Evolutionary conservation across 2,888 invertebrate genomes (phyloP).

Genomic region (Laspeyria flexula): DNA sequence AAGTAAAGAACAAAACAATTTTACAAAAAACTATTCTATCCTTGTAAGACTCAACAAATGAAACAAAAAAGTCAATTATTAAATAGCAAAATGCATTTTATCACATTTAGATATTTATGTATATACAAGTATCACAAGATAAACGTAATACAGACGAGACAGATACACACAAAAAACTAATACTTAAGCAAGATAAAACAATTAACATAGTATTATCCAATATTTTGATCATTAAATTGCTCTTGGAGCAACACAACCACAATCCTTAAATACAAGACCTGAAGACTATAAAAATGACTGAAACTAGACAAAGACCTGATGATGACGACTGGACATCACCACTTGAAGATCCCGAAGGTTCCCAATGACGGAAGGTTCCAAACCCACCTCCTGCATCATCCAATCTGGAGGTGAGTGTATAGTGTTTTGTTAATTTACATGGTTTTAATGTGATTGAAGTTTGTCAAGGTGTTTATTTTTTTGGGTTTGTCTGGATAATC

Average conservation of each 20-base stretch:
- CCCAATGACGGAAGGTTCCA: conserved; percentile 63
- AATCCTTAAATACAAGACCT: conserved; percentile 11
- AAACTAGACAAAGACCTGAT: conserved; percentile 38
- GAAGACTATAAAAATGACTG: conserved; percentile 26
- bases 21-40: no score
- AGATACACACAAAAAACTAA: no score
- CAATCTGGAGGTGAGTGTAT: conserved; percentile 74
- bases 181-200: no score
- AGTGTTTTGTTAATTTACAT: conserved; percentile 40
- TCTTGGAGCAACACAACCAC: background rate
- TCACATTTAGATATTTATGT: no score
- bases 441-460: conserved; percentile 32
- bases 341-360: conserved; percentile 63
- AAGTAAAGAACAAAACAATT: no score
- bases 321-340: conserved; percentile 49
- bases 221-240: background rate
- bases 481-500: no score
- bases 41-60: no score
- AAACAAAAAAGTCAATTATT: no score
- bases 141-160: no score
- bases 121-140: no score
- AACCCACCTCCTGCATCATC: conserved; percentile 69
- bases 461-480: background rate
- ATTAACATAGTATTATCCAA: no score
- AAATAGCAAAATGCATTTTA: no score